Evolutionary conservation across 2,888 invertebrate genomes (phyloP).

Genomic region (Drosophila mimetica): DNA sequence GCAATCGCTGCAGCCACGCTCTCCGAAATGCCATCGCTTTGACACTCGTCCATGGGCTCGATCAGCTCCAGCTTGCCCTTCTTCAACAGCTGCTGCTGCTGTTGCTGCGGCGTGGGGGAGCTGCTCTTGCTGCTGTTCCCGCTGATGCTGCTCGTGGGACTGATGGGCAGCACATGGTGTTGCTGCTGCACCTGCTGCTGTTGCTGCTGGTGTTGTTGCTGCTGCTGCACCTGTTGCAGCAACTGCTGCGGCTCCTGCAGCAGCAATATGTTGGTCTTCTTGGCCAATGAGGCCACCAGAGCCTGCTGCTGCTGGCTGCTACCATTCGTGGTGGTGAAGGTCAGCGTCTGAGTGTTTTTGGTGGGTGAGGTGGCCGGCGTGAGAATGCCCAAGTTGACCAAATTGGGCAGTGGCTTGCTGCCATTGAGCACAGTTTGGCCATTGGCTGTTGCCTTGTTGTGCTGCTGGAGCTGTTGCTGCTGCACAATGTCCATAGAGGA

Average conservation of each 20-base stretch:
- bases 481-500: constrained; percentile 67
- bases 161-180: constrained; percentile 83
- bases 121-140: constrained; percentile 73
- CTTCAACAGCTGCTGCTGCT: constrained; percentile 53
- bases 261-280: constrained; percentile 68
- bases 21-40: constrained; percentile 57
- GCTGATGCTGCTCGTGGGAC: constrained; percentile 82
- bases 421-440: constrained; percentile 57
- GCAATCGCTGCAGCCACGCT: constrained; percentile 52
- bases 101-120: constrained; percentile 71
- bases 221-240: constrained; percentile 57
- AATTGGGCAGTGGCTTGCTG: constrained; percentile 82
- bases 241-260: constrained; percentile 57
- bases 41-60: constrained; percentile 67
- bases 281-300: constrained; percentile 65
- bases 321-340: constrained; percentile 70
- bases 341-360: constrained; percentile 82
- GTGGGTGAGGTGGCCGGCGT: constrained; percentile 86
- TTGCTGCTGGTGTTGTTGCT: constrained; percentile 58
- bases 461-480: constrained; percentile 61
- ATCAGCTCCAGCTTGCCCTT: constrained; percentile 41
- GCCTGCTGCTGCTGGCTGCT: constrained; percentile 68
- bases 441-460: constrained; percentile 38
- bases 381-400: constrained; percentile 85
- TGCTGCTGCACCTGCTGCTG: constrained; percentile 62